phyloP scores from a whole-genome alignment of 2,888 invertebrate genomes.

The Thelaira solivaga region DNA sequence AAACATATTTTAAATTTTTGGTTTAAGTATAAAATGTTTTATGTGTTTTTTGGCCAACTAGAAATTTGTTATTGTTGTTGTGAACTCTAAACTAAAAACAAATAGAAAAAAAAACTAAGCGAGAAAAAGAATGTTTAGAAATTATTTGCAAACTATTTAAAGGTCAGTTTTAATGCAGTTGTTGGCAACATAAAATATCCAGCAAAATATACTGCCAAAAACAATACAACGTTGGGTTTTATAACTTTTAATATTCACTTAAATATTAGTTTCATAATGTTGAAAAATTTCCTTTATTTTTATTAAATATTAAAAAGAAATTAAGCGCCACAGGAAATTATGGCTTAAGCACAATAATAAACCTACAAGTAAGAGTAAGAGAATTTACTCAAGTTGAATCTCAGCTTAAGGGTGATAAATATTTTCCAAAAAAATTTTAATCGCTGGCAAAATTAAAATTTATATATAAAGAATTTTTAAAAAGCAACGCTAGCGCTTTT shows the following conservation, averaged over 20 bases:
- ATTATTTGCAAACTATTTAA: slow-evolving; percentile 56
- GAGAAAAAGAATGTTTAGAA: slow-evolving; percentile 30
- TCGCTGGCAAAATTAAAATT: too few relatives aligned
- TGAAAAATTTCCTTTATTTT: not conserved
- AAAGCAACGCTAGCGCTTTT: too few relatives aligned
- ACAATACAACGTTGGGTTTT: not conserved
- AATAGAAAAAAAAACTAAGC: slow-evolving; percentile 7
- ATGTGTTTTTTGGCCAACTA: slow-evolving; percentile 16
- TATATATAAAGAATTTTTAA: too few relatives aligned
- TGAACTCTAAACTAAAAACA: not conserved
- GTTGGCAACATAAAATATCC: slow-evolving; percentile 15
- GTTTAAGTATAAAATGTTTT: slow-evolving; percentile 32
- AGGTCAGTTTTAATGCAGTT: slow-evolving; percentile 60
- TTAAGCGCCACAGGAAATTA: not conserved
- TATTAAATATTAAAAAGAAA: not conserved
- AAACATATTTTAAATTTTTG: slow-evolving; percentile 17
- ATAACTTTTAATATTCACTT: slow-evolving; percentile 12
- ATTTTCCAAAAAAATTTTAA: too few relatives aligned
- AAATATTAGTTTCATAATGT: not conserved
- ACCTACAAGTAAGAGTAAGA: too few relatives aligned
- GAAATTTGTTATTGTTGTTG: slow-evolving; percentile 17
- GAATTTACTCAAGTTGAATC: too few relatives aligned
- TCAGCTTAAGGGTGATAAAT: too few relatives aligned
- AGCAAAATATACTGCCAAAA: slow-evolving; percentile 10
- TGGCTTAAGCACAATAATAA: too few relatives aligned